phyloP scores from a whole-genome alignment of 2,888 invertebrate species.

The Trissoscelio sp. region DNA sequence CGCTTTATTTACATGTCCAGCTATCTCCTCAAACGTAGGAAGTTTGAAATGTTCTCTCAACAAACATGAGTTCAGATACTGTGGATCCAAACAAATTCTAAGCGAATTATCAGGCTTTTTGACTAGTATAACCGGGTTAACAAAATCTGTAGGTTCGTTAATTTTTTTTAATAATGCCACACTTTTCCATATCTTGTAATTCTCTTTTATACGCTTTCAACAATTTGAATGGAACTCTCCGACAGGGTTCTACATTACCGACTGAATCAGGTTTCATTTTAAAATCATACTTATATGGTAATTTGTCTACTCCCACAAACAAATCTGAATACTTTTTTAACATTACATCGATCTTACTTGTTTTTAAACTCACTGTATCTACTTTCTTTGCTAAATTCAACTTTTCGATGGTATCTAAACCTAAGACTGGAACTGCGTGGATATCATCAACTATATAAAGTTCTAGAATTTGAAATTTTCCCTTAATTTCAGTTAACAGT shows the following conservation, averaged over 20 bases:
- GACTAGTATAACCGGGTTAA: slow-evolving; percentile 61
- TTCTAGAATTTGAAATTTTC: slow-evolving; percentile 25
- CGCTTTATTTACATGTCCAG: not conserved
- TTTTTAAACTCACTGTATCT: not conserved
- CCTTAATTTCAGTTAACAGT: slow-evolving; percentile 21
- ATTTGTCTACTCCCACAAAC: slow-evolving; percentile 52
- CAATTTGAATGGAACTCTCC: slow-evolving; percentile 49
- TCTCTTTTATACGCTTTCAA: slow-evolving; percentile 15
- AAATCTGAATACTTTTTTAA: slow-evolving; percentile 29
- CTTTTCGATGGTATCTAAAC: slow-evolving; percentile 8
- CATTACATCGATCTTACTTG: not conserved
- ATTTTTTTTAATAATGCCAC: slow-evolving; percentile 52
- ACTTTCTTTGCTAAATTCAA: slow-evolving; percentile 56
- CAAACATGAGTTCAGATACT: slow-evolving; percentile 70
- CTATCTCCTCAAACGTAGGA: slow-evolving; percentile 23
- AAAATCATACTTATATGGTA: slow-evolving; percentile 58
- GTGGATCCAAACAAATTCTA: slow-evolving; percentile 75
- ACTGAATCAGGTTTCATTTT: slow-evolving; percentile 50
- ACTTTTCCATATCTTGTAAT: slow-evolving; percentile 43
- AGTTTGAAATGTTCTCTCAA: not conserved
- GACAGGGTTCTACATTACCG: slow-evolving; percentile 37
- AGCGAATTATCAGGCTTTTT: slow-evolving; percentile 67
- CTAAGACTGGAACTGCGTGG: not conserved
- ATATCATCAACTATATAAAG: slow-evolving; percentile 24
- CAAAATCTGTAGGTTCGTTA: slow-evolving; percentile 66